Evolutionary conservation across 1,140 invertebrate genomes (phyloP), one percentile per base, ranked within the genome.

Genomic region (Calosoma granatense): DNA sequence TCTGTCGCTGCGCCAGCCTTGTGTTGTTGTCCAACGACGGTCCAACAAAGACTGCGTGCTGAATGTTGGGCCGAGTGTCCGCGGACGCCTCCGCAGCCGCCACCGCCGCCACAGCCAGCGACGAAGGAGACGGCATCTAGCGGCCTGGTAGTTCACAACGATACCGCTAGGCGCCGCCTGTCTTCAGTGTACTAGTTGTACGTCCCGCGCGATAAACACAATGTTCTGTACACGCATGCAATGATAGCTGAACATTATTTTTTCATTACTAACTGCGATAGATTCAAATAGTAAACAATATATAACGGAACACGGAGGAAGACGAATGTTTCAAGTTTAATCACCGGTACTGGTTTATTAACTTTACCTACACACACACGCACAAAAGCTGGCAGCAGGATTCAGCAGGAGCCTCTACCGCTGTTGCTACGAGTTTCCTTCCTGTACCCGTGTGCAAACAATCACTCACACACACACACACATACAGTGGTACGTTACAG

Each of bases 111-210:
- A 19, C 14, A 51, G 51, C 54, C 22, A 15, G 47, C 21, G 23
- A 43, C 6, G 56, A 57, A 2, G 20, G 60, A 60, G 30, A 65
- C 65, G 67, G 63, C 67, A 68, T 68, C 67, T 68, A 63, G 63
- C 51, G 65, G 61, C 19, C 22, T 15, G 52, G 22, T 59, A 59
- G 59, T 70, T 69, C 58, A 53, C 55, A 56, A 41, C 59, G 51
- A 54, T 59, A 58, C 65, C 68, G 66, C 62, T 64, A 65, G 59
- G 64, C 63, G 68, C 62, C 68, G 68, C 68, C 60, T 58, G 53
- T 51, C 59, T 65, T 55, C 63, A 63, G 60, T 62, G 62, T 62
- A n/a, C n/a, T n/a, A n/a, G n/a, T n/a, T n/a, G n/a, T 65, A 43
- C 60, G 22, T 43, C 51, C 23, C n/a, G n/a, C n/a, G n/a, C n/a